phyloP scores from a whole-genome alignment of 2,888 invertebrate genomes.

The Nemoura dubitans region DNA sequence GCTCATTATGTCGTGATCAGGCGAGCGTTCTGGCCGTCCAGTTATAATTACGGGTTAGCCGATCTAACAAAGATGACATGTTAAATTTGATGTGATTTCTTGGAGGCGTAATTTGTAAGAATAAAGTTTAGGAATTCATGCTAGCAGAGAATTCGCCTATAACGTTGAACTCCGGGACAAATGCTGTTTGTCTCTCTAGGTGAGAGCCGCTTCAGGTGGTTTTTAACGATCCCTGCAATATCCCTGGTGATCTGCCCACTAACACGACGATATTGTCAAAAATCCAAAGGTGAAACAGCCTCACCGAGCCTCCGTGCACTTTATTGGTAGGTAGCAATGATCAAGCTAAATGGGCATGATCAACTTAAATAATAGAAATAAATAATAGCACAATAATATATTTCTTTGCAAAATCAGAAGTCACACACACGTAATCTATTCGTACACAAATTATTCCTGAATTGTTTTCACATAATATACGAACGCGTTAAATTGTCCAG shows the following conservation, averaged over 20 bases:
- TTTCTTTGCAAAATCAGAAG: neutral
- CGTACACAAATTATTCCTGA: neutral
- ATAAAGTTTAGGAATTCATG: no score
- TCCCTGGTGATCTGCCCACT: neutral
- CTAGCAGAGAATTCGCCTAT: no score
- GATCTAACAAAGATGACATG: no score
- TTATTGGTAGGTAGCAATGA: neutral
- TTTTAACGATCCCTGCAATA: neutral
- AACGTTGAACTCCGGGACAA: no score
- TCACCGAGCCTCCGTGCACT: neutral
- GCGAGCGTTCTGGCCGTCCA: neutral
- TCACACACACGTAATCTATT: conserved; percentile 3
- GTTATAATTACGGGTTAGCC: neutral
- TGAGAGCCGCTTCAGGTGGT: no score
- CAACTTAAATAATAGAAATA: neutral
- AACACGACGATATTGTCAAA: neutral
- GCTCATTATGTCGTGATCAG: neutral
- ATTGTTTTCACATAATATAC: neutral
- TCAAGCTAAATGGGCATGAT: neutral
- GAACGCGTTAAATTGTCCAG: neutral
- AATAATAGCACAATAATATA: neutral
- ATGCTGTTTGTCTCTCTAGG: no score
- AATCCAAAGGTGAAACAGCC: neutral
- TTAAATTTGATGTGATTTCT: no score
- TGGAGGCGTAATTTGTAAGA: no score